phyloP scores from a whole-genome alignment of 2,113 vertebrate species.

The Dicentrarchus labrax region DNA sequence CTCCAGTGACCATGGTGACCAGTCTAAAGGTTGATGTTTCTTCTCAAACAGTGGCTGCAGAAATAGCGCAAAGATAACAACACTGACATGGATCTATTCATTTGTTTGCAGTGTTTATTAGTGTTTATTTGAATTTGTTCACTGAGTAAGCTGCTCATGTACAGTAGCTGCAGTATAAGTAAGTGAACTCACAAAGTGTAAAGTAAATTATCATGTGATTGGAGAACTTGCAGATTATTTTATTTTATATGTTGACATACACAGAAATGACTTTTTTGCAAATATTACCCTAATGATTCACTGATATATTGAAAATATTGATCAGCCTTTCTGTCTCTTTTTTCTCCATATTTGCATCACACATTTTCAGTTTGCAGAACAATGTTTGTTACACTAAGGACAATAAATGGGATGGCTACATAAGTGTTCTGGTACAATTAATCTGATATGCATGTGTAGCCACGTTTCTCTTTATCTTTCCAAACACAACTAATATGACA shows the following conservation, averaged over 20 bases:
- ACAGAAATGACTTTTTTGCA: neutral
- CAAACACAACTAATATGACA: neutral
- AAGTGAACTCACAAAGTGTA: neutral
- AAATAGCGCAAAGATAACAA: conserved; percentile 25
- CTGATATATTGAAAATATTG: neutral
- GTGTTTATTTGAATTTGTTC: neutral
- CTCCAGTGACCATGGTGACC: conserved; percentile 73
- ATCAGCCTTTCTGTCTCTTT: neutral
- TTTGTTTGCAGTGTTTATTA: conserved; percentile 21
- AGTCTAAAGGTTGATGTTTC: conserved; percentile 67
- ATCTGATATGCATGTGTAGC: neutral
- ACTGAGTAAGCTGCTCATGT: neutral
- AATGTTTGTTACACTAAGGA: neutral
- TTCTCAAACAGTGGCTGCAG: conserved; percentile 56
- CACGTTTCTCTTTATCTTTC: neutral
- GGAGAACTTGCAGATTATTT: neutral
- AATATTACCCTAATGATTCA: neutral
- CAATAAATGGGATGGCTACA: neutral
- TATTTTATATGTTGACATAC: neutral
- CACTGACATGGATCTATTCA: neutral
- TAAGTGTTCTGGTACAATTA: neutral
- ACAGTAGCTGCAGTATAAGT: neutral
- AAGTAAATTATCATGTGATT: neutral
- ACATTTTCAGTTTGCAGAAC: neutral
- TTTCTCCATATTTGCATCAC: neutral